Conservation (phyloP, 2,113 vertebrate species). For the Capra hircus region DNA sequence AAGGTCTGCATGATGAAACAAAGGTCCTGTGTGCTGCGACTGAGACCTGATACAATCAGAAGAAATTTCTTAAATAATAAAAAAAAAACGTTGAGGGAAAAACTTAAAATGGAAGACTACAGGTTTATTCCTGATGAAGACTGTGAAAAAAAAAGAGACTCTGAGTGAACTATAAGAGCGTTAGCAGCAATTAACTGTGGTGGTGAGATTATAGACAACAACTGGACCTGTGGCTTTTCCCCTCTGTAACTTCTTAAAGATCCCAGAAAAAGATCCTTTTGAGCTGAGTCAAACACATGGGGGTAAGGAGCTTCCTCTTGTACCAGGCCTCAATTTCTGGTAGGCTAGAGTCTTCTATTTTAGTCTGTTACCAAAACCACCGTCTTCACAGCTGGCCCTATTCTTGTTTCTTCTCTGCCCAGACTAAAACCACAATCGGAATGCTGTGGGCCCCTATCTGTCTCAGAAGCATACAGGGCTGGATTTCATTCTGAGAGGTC, state of each 20-base stretch:
- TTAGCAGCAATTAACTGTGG: not conserved
- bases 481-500: not conserved
- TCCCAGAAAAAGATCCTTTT: not conserved
- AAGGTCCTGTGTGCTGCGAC: not conserved
- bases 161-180: not conserved
- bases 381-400: not conserved
- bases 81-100: not conserved
- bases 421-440: conserved; percentile 3
- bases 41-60: not conserved
- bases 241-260: not conserved
- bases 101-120: not conserved
- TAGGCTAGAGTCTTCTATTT: not conserved
- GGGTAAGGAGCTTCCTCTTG: not conserved
- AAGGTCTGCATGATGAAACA: not conserved
- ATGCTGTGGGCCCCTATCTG: not conserved
- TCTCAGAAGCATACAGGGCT: not conserved
- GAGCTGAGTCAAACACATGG: not conserved
- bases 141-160: not conserved
- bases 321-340: not conserved
- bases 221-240: not conserved
- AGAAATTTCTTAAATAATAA: not conserved
- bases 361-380: not conserved
- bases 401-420: not conserved
- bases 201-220: not conserved
- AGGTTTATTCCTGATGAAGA: not conserved